Base-by-base conservation (phyloP, 2,113 vertebrate species). In the Bubo bubo region DNA sequence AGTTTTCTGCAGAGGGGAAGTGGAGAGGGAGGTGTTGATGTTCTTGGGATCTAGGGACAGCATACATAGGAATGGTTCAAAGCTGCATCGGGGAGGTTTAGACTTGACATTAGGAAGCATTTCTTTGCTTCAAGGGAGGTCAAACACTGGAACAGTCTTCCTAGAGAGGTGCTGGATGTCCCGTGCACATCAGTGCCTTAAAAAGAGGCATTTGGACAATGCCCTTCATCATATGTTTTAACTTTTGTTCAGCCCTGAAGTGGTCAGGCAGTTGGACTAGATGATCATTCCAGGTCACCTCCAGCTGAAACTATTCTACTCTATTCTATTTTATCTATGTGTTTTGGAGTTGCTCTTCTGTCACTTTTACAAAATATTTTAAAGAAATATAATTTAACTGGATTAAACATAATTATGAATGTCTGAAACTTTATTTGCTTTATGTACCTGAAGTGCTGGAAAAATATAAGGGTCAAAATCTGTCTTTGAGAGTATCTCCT, bases 171-270 rank as follows among this genome's bases (percentile, higher is more conserved):
- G 27, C 7, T 50, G 8, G 5, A 50, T n/a, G 10, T 2, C 18
- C 12, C 17, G 7, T 17, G 6, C 7, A 5, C 37, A 11, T 43
- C 20, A 45, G 17, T 27, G 14, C 32, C 45, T 60, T 66, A 52
- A 64, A 47, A 63, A 16, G 9, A 70, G 22, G 3, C 11, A n/a
- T 70, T 23, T 79, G n/a, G 16, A 37, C 6, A 8, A 19, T 7
- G 5, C 1, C 2, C 1, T 62, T 67, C 6, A 35, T 62, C 30
- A 3, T 5, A 52, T 10, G 13, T 3, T 47, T 45, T 27, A 58
- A 27, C 12, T n/a, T 73, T 39, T 17, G 4, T 8, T 75, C 13
- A 93, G 11, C 5, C 11, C 14, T n/a, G 17, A 41, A 79, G 6
- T 20, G 22, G 14, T 35, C 17, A 67, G 55, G 8, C 14, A 49